Percentiles rank a stretch among this genome's conserved stretches.
These are phyloP conservation scores for Daphoenositta chrysoptera DNA, from an alignment of 2,113 vertebrate species.

Conservation along the genomic window DNA sequence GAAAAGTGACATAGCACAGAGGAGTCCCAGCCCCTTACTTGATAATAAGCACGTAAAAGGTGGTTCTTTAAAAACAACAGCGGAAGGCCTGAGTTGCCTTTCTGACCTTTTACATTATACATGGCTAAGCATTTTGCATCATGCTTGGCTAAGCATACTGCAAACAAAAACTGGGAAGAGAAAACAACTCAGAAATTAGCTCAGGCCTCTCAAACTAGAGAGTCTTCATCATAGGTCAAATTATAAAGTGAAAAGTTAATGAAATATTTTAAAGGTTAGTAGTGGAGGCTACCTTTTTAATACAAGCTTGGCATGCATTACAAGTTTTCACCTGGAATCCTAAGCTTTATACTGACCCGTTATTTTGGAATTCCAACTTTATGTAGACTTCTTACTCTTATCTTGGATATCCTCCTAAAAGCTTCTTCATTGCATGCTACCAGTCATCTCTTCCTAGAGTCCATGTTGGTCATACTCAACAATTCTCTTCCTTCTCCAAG, in stretches of 20 bases:
- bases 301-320: neutral
- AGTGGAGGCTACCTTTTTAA: neutral
- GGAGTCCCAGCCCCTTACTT: neutral
- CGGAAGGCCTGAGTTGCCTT: neutral
- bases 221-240: neutral
- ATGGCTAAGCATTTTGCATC: neutral
- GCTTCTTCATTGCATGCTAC: neutral
- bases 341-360: neutral
- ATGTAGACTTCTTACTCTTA: neutral
- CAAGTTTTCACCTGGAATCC: neutral
- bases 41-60: neutral
- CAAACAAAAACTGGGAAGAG: neutral
- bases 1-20: neutral
- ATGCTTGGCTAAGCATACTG: neutral
- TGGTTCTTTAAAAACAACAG: neutral
- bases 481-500: neutral
- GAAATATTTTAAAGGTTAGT: neutral
- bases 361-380: neutral
- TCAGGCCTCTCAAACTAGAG: neutral
- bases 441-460: neutral
- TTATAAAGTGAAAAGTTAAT: neutral
- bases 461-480: neutral
- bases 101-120: neutral
- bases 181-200: neutral
- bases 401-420: neutral